Conservation (phyloP, 2,888 invertebrate genomes). For the Drepana falcataria region DNA sequence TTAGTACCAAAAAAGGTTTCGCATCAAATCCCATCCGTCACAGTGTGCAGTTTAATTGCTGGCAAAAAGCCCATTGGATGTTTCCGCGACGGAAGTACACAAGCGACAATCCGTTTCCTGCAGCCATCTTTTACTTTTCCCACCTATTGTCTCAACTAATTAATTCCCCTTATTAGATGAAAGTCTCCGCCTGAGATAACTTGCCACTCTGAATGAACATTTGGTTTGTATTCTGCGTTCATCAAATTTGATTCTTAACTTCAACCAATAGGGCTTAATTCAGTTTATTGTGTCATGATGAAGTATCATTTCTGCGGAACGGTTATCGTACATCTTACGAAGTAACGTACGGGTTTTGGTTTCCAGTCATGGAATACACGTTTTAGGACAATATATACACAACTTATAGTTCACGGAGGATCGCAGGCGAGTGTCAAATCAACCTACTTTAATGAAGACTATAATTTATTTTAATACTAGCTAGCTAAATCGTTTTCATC, state of each 20-base stretch:
- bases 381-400: too few species aligned
- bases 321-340: constrained; percentile 7
- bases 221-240: not conserved
- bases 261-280: not conserved
- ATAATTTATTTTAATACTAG: too few species aligned
- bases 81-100: constrained; percentile 30
- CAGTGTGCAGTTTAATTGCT: constrained; percentile 19
- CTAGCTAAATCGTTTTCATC: too few species aligned
- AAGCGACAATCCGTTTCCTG: constrained; percentile 27
- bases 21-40: constrained; percentile 13
- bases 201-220: not conserved
- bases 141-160: constrained; percentile 41
- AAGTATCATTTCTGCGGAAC: constrained; percentile 6
- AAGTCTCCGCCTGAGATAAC: constrained; percentile 19
- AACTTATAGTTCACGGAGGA: too few species aligned
- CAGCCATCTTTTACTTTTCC: constrained; percentile 33
- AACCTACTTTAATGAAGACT: too few species aligned
- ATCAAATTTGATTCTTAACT: not conserved
- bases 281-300: not conserved
- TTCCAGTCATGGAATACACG: not conserved
- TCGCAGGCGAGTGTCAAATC: too few species aligned
- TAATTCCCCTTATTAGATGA: constrained; percentile 24
- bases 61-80: constrained; percentile 18
- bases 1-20: not conserved
- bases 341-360: not conserved